Evolutionary conservation across 2,888 invertebrate genomes (phyloP), one percentile per base, ranked within the genome.

Genomic region (Cataglyphis albicans): DNA sequence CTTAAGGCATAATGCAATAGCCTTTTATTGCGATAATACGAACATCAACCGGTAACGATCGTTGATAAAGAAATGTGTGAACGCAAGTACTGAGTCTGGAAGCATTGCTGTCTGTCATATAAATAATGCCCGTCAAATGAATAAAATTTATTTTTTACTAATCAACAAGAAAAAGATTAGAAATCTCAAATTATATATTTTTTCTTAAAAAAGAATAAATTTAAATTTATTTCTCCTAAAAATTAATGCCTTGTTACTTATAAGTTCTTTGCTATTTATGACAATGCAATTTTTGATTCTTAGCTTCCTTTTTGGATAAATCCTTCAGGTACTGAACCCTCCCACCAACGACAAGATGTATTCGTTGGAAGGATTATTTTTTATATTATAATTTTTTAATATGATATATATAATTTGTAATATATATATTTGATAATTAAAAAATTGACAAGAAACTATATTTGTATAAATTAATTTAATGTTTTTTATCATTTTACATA

Each of bases 1-100:
- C 52, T 44, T 38, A 48, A 80, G 32, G 78, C 78, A 80, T 80
- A 80, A 59, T 59, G 78, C 78, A 35, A 78, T 57, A 41, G 57
- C 38, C 81, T 55, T 81, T 78, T 78, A 81, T 12, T 52, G 21
- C 38, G 44, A 38, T 63, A 81, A 81, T 78, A 81, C 25, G 81
- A 81, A 81, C 80, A 78, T 81, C 81, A 81, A 63, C 63, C n/a
- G 41, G 63, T 81, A 81, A 81, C 81, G 81, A 78, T 63, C 81
- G 32, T 81, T 65, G 81, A 81, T 81, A 74, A 81, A 63, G 64
- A 48, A 72, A 80, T 12, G 78, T 35, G 78, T 35, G 59, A 52
- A 59, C 65, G 12, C 73, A 73, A 59, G 32, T 80, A 67, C 44
- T 32, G 72, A 80, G 44, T 25, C 74, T 72, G 32, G 35, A 57